A percentile compares a stretch with the other conserved stretches of the same genome.
Conservation (phyloP, 2,888 invertebrate genomes). For the Drosophila bunnanda region DNA sequence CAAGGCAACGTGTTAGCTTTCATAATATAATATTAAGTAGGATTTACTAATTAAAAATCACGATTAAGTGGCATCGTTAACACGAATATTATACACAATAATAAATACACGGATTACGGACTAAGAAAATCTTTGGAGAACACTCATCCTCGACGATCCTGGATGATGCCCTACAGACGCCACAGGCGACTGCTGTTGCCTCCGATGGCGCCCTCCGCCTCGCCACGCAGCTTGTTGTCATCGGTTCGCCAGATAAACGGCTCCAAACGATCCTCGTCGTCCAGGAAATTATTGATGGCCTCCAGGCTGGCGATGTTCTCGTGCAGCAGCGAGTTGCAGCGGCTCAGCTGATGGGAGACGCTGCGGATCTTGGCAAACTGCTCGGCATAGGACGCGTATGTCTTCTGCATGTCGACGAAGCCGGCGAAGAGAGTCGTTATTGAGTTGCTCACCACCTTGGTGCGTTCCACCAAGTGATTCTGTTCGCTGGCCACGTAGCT, state of each 20-base stretch:
- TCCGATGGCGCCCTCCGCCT: conserved; percentile 76
- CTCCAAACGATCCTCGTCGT: conserved; percentile 92
- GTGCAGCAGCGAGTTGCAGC: conserved; percentile 92
- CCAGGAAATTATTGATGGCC: conserved; percentile 92
- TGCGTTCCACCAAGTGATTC: conserved; percentile 88
- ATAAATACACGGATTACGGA: conserved; percentile 53
- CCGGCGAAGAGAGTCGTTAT: conserved; percentile 88
- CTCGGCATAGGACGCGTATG: conserved; percentile 94
- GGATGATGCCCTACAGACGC: conserved; percentile 63
- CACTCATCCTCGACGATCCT: background rate
- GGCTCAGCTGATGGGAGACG: conserved; percentile 91
- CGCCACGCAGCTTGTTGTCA: conserved; percentile 77
- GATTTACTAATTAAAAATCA: conserved; percentile 43
- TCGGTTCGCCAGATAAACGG: conserved; percentile 96
- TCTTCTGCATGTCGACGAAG: conserved; percentile 92
- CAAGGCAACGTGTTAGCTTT: background rate
- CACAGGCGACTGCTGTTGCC: conserved; percentile 64
- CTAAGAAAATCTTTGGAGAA: conserved; percentile 35
- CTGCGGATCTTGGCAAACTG: conserved; percentile 93
- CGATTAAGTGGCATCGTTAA: conserved; percentile 38
- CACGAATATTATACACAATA: conserved; percentile 61
- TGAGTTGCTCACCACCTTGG: conserved; percentile 90
- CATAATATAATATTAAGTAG: conserved; percentile 19
- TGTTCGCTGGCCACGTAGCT: conserved; percentile 93
- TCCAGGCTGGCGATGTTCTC: conserved; percentile 94